Conservation (phyloP, 1,140 invertebrate genomes). For the Pemphigus obesinymphae region DNA sequence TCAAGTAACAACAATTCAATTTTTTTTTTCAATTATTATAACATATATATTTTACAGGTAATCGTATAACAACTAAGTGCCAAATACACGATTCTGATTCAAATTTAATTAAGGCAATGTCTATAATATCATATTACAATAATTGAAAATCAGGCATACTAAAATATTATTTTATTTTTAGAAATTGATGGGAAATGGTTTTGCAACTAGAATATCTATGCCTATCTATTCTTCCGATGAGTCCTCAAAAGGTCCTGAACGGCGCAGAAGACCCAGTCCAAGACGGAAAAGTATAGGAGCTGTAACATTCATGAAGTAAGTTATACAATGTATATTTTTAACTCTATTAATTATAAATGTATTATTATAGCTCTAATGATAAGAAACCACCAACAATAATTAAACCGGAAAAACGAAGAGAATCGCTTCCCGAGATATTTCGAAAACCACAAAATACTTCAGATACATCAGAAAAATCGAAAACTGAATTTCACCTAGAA, state of each 20-base stretch:
- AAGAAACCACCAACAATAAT: background rate
- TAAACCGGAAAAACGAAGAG: constrained; percentile 20
- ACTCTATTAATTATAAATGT: background rate
- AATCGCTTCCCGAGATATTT: constrained; percentile 19
- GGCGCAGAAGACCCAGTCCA: background rate
- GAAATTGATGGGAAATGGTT: constrained; percentile 26
- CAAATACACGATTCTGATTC: background rate
- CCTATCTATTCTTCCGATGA: constrained; percentile 21
- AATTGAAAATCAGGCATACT: background rate
- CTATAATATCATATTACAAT: background rate
- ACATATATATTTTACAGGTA: background rate
- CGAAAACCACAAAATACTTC: background rate
- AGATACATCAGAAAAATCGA: background rate
- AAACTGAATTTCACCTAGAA: background rate
- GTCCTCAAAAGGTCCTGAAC: background rate
- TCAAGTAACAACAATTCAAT: background rate
- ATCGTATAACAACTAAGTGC: background rate
- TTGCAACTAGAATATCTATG: background rate
- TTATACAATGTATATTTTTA: background rate
- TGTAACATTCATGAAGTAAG: constrained; percentile 6
- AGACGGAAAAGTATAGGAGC: constrained; percentile 32
- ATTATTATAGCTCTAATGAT: constrained; percentile 9
- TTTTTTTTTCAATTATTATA: background rate
- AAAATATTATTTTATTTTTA: background rate
- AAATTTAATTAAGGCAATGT: background rate